A percentile compares a stretch with the other conserved stretches of the same genome.
Conservation (phyloP, 1,140 invertebrate genomes). For the Ladona fulva region DNA sequence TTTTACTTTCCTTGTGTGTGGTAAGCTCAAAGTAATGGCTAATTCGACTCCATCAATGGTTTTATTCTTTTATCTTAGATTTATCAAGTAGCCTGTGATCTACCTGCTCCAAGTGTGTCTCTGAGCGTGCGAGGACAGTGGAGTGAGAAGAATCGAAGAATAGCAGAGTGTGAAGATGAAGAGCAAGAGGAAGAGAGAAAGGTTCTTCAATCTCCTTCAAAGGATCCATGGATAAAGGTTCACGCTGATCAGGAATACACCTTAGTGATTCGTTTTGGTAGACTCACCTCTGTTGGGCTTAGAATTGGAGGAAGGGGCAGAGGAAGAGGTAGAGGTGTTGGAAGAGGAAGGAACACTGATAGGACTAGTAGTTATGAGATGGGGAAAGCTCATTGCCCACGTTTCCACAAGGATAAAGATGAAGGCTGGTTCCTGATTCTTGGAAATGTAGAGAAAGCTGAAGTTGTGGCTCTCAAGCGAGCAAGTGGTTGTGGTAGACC, state of each 20-base stretch:
- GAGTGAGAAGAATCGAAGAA: constrained; percentile 37
- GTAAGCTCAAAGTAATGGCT: no score
- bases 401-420: constrained; percentile 86
- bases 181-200: constrained; percentile 30
- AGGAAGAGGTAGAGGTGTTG: constrained; percentile 30
- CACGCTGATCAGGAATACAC: constrained; percentile 42
- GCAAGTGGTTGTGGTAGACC: constrained; percentile 33
- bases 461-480: constrained; percentile 84
- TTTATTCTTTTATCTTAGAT: constrained; percentile 28
- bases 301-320: background rate
- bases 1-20: no score
- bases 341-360: constrained; percentile 36
- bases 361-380: constrained; percentile 24
- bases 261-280: constrained; percentile 25
- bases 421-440: constrained; percentile 92
- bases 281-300: constrained; percentile 19
- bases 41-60: no score
- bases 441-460: constrained; percentile 56
- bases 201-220: constrained; percentile 12
- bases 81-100: constrained; percentile 46
- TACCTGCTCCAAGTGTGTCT: constrained; percentile 51
- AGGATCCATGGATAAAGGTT: constrained; percentile 47
- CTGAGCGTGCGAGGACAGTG: constrained; percentile 44
- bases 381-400: constrained; percentile 62
- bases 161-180: constrained; percentile 24